A percentile compares a stretch with the other conserved stretches of the same genome.
Conservation (phyloP, 2,888 invertebrate genomes). For the Lordiphosa fenestrarum region DNA sequence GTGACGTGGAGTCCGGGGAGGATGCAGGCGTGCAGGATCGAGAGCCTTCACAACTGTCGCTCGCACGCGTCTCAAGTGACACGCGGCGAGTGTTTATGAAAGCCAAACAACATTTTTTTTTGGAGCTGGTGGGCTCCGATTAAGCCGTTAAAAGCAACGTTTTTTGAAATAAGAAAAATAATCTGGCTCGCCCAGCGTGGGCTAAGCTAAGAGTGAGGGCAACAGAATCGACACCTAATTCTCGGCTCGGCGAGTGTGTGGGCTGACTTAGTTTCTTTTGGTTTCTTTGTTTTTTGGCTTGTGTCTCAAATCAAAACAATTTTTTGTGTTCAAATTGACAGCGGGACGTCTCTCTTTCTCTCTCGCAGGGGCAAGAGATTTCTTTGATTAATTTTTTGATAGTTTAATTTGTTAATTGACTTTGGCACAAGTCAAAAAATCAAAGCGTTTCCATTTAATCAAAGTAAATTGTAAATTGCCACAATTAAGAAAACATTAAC, state of each 20-base stretch:
- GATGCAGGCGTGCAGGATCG: not conserved
- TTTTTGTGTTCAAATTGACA: conserved; percentile 22
- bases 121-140: conserved; percentile 20
- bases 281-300: conserved; percentile 50
- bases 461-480: too few species aligned
- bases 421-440: conserved; percentile 24
- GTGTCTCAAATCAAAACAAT: conserved; percentile 68
- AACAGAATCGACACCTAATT: conserved; percentile 2
- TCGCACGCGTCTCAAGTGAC: conserved; percentile 79
- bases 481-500: too few species aligned
- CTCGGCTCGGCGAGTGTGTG: not conserved
- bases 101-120: conserved; percentile 34
- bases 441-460: too few species aligned
- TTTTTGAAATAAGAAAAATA: conserved; percentile 1
- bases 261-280: conserved; percentile 13
- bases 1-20: conserved; percentile 28
- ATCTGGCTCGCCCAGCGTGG: not conserved
- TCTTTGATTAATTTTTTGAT: too few species aligned
- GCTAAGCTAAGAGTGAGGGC: not conserved
- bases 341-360: conserved; percentile 6
- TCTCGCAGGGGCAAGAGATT: too few species aligned
- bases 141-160: not conserved
- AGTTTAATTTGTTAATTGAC: too few species aligned
- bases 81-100: conserved; percentile 53
- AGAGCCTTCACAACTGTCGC: conserved; percentile 59